A percentile compares a stretch with the other conserved stretches of the same genome.
These are phyloP conservation scores for Planiliza haematocheilus DNA, from an alignment of 2,113 vertebrate genomes.

Conservation along the genomic window DNA sequence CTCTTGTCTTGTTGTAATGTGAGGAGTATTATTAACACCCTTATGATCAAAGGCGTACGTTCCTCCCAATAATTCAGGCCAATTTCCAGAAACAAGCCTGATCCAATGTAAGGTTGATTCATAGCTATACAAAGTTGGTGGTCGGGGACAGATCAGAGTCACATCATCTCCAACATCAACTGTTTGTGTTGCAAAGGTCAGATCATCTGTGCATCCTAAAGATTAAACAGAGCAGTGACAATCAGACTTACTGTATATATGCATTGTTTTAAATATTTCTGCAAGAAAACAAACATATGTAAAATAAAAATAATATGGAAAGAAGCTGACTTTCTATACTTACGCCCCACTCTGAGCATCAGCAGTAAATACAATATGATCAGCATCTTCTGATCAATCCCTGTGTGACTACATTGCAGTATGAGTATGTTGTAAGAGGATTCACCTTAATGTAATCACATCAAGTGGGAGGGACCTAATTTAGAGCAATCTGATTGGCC, in stretches of 20 bases:
- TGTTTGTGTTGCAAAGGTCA: background rate
- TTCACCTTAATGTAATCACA: slow-evolving; percentile 10
- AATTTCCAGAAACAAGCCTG: slow-evolving; percentile 44
- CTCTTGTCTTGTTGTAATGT: slow-evolving; percentile 35
- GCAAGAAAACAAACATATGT: no score
- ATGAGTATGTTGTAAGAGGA: background rate
- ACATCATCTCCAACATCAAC: slow-evolving; percentile 26
- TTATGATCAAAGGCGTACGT: background rate
- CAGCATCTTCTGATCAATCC: slow-evolving; percentile 30
- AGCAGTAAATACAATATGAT: slow-evolving; percentile 8
- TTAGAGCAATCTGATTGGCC: slow-evolving; percentile 36
- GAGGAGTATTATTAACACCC: rapidly evolving
- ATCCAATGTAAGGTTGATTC: rapidly evolving
- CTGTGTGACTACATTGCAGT: background rate
- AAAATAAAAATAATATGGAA: no score
- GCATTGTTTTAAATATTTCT: background rate
- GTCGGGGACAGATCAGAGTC: background rate
- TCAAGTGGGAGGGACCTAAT: slow-evolving; percentile 32
- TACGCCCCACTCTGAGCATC: slow-evolving; percentile 10
- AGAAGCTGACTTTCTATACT: slow-evolving; percentile 13
- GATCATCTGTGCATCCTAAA: background rate
- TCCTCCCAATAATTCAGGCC: slow-evolving; percentile 44
- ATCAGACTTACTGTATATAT: background rate
- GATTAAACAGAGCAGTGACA: background rate
- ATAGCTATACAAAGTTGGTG: rapidly evolving